Percentiles rank a stretch among this genome's conserved stretches.
Evolutionary conservation across 53 echinoderm and acorn worm genomes (phyloP).

Genomic region (Glandiceps talaboti): DNA sequence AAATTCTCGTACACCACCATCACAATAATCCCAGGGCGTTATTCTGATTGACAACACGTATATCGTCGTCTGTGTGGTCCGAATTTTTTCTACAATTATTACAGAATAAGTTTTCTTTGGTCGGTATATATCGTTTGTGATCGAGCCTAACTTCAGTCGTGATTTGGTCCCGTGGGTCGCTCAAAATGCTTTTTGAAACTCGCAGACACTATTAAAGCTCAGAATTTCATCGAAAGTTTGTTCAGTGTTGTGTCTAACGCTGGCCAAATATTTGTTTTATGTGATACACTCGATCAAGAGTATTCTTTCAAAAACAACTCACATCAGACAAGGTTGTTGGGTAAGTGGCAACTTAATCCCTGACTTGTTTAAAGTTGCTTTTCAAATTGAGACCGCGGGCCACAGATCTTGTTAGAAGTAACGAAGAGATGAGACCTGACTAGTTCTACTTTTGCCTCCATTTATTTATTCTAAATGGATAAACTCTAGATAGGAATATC

Average conservation of each 20-base stretch:
- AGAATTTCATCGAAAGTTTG: background rate
- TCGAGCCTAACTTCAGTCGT: background rate
- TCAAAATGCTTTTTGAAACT: background rate
- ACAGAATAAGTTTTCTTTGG: background rate
- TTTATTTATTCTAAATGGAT: no score
- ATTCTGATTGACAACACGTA: background rate
- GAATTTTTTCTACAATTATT: no score
- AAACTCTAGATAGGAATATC: no score
- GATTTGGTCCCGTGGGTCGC: background rate
- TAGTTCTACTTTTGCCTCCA: no score
- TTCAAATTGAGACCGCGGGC: background rate
- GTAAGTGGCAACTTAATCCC: background rate
- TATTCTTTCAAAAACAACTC: background rate
- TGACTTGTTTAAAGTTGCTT: background rate
- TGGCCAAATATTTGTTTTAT: background rate
- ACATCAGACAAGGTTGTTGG: background rate
- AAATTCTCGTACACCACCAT: background rate
- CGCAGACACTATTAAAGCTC: background rate
- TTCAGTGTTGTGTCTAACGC: background rate
- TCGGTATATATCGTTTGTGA: background rate
- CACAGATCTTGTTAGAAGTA: background rate
- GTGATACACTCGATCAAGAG: background rate
- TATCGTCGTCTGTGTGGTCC: background rate
- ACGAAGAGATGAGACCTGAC: no score
- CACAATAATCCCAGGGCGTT: background rate